A percentile compares a stretch with the other conserved stretches of the same genome.
These are phyloP conservation scores for Willowsia nigromaculata DNA, from an alignment of 2,888 invertebrate genomes.

Conservation along the genomic window DNA sequence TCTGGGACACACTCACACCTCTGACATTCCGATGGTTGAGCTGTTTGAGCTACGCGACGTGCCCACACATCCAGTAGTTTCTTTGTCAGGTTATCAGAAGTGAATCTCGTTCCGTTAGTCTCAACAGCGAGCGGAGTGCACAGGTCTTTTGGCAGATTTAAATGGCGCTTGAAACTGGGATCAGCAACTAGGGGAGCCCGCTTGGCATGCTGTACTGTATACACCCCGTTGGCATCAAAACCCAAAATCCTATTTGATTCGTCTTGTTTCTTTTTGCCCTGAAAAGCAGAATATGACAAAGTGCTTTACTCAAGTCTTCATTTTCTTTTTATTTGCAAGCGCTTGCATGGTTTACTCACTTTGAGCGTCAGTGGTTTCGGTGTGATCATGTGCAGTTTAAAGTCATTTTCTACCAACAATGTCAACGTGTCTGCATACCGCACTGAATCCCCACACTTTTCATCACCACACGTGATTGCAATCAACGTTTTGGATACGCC, in stretches of 20 bases:
- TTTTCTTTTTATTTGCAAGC: too few species aligned
- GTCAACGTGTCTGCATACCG: constrained; percentile 79
- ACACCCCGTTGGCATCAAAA: constrained; percentile 80
- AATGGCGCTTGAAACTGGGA: constrained; percentile 79
- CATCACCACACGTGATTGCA: constrained; percentile 80
- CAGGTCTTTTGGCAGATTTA: constrained; percentile 80
- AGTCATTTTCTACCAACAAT: constrained; percentile 79
- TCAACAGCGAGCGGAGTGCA: constrained; percentile 81
- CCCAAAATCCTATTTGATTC: constrained; percentile 78
- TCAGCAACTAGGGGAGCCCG: constrained; percentile 78
- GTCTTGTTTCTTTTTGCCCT: constrained; percentile 69
- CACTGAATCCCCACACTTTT: constrained; percentile 79
- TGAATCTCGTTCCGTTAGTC: constrained; percentile 80
- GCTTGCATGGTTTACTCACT: constrained; percentile 53
- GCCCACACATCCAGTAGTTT: constrained; percentile 80
- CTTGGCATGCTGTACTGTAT: constrained; percentile 79
- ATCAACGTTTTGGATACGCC: constrained; percentile 81
- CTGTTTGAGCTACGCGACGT: constrained; percentile 79
- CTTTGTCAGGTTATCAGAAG: constrained; percentile 79
- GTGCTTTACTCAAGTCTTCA: too few species aligned
- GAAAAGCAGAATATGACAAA: constrained; percentile 21
- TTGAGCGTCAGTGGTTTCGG: constrained; percentile 79
- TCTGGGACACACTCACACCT: constrained; percentile 81
- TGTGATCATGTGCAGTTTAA: constrained; percentile 80
- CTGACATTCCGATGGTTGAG: constrained; percentile 80